Conservation (phyloP, 2,113 vertebrate species). For the Corythornis cristatus region DNA sequence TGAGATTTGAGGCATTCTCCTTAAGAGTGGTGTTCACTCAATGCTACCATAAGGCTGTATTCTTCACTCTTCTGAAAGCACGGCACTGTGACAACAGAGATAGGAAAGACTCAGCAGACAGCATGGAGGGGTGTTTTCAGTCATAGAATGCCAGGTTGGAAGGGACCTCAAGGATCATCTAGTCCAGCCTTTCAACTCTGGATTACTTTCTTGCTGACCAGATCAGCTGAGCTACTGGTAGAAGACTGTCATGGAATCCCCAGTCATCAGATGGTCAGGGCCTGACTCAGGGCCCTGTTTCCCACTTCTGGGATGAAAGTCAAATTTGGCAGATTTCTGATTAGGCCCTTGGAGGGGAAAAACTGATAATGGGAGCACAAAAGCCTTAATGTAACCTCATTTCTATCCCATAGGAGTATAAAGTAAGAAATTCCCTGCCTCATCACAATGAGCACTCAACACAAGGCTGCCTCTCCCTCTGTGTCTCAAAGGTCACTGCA, state of each 20-base stretch:
- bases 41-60: background rate
- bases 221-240: background rate
- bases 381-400: background rate
- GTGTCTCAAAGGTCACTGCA: background rate
- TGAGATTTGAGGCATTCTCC: conserved; percentile 15
- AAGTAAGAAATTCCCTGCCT: background rate
- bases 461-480: background rate
- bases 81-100: background rate
- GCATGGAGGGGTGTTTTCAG: background rate
- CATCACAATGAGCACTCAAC: background rate
- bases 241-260: background rate
- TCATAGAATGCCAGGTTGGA: background rate
- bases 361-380: background rate
- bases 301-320: background rate
- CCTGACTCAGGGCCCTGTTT: background rate
- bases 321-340: background rate
- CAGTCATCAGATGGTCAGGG: background rate
- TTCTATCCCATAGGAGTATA: background rate
- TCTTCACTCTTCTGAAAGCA: background rate
- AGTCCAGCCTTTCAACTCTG: background rate
- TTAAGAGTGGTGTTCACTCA: background rate
- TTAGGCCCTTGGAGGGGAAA: background rate
- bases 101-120: background rate
- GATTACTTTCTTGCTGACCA: background rate
- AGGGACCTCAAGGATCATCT: too few relatives aligned